A percentile compares a stretch with the other conserved stretches of the same genome.
Conservation (phyloP, 2,113 vertebrate species). For the Brachypodius melanocephalos region DNA sequence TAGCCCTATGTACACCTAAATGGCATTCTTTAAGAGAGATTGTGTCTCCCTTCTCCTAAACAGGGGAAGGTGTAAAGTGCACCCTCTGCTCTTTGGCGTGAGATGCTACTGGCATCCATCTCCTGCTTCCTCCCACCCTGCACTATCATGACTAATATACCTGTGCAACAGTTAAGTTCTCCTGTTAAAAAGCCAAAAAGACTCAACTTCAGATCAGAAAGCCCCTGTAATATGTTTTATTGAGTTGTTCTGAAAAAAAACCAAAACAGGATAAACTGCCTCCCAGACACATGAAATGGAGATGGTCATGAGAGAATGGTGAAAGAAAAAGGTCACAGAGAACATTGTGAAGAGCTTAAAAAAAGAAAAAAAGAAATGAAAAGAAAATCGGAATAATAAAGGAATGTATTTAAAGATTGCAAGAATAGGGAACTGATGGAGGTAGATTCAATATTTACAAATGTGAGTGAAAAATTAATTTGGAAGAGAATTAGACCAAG, state of each 20-base stretch:
- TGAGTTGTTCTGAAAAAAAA: background rate
- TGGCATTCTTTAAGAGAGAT: background rate
- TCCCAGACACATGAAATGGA: background rate
- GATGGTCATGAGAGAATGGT: background rate
- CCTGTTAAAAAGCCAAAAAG: background rate
- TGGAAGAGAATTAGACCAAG: background rate
- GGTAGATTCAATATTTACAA: background rate
- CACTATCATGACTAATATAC: background rate
- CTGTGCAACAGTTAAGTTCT: background rate
- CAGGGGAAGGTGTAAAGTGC: background rate
- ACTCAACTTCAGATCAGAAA: background rate
- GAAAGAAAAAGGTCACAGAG: background rate
- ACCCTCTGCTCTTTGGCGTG: background rate
- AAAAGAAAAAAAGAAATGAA: background rate
- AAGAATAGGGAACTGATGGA: background rate
- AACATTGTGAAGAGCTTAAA: background rate
- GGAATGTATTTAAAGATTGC: background rate
- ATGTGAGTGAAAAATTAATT: constrained; percentile 1
- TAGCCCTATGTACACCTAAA: background rate
- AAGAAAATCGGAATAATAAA: background rate
- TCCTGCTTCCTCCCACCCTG: background rate
- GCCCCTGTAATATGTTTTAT: background rate
- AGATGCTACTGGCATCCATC: background rate
- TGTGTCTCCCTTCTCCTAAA: background rate
- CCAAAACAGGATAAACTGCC: background rate